Evolutionary conservation across 64 coral and sea anemone species (phyloP).

Genomic region (Stichodactyla mertensii): DNA sequence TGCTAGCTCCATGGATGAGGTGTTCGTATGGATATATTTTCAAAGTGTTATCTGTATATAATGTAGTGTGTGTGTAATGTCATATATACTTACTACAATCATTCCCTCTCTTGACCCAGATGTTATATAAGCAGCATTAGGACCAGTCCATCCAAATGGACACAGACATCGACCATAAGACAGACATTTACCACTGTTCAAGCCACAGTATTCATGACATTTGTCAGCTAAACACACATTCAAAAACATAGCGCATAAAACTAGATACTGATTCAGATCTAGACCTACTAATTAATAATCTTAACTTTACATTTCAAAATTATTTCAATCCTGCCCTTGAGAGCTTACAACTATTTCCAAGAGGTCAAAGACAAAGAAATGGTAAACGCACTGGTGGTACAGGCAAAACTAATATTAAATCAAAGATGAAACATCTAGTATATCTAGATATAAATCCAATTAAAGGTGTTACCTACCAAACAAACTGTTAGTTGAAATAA

Average conservation of each 20-base stretch:
- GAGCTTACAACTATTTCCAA: no score
- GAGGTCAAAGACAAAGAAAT: no score
- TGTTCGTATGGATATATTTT: no score
- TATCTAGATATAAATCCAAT: not conserved
- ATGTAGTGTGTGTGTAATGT: no score
- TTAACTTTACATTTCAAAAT: not conserved
- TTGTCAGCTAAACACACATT: not conserved
- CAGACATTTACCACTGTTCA: constrained; percentile 12
- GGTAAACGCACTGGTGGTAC: no score
- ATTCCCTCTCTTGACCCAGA: not conserved
- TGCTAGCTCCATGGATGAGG: no score
- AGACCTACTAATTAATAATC: not conserved
- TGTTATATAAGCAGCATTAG: constrained; percentile 16
- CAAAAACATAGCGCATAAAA: not conserved
- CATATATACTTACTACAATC: constrained; percentile 2
- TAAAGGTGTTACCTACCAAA: not conserved
- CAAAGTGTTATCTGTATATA: no score
- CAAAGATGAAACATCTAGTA: not conserved
- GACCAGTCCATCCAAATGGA: constrained; percentile 12
- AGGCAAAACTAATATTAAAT: no score
- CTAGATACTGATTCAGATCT: not conserved
- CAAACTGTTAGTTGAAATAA: not conserved
- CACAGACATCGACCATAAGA: constrained; percentile 24
- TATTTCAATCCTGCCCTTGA: no score
- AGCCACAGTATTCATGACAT: constrained; percentile 1